Evolutionary conservation across 1,140 invertebrate species (phyloP), one percentile per base, ranked within the genome.

Genomic region (Rhynchophorus ferrugineus): DNA sequence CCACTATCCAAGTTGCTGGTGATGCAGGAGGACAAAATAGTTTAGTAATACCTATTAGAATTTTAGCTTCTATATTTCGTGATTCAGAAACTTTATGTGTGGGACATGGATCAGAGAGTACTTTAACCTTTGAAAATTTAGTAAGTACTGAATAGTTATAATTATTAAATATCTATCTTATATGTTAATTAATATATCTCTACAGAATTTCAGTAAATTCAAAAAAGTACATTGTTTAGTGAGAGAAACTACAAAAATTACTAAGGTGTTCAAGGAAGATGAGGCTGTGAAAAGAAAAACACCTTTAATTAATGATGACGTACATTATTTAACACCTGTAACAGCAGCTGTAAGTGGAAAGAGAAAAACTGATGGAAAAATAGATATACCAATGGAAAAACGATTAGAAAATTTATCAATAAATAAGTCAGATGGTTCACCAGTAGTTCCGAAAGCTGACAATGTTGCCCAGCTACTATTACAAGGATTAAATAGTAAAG

Each of bases 401-500:
- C 72, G 87, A 49, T 65, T 90, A 14, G 81, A 84, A 46, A 87
- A 87, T 69, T 69, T 90, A 21, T 77, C 78, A 36, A 63, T 81
- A 48, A 73, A 73, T 60, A 66, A 67, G 56, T 16, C 59, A 3
- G 65, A 69, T 17, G 54, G 44, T 13, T 46, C 7, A 14, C 47
- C 53, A 2, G 64, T 69, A 39, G 71, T 74, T 45, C 66, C 76
- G 11, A 76, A 77, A 54, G 77, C 71, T 13, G 74, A 81, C 44
- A 88, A 86, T 68, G 75, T 86, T 55, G 80, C 82, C 0, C 84
- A 87, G 54, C 70, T 89, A 18, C 63, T 90, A 1, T 73, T 88
- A 42, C 82, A 90, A 72, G 85, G 82, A 1, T 69, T 91, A 29
- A 84, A 85, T 56, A 89, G 85, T 59, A 84, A 85, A 62, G 84